Conservation (phyloP, 1,140 invertebrate genomes). For the Cryptotermes secundus region DNA sequence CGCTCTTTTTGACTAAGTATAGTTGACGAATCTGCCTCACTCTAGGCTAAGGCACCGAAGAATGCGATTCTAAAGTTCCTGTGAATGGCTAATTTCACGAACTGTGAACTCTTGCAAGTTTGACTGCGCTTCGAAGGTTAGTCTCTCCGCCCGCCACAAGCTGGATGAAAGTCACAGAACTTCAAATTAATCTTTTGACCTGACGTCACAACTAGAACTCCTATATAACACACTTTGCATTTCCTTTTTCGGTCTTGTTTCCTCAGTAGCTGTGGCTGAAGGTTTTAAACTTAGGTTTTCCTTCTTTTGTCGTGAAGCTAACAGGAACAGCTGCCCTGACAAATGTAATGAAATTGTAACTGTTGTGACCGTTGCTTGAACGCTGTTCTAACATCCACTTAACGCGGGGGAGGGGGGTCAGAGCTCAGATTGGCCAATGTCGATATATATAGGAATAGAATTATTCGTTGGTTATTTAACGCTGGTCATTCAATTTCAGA, state of each 20-base stretch:
- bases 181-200: not conserved
- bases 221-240: not conserved
- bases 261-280: not conserved
- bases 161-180: not conserved
- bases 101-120: not conserved
- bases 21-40: not conserved
- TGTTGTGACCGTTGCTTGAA: not conserved
- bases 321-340: not conserved
- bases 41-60: not conserved
- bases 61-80: not conserved
- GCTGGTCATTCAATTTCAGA: too few species aligned
- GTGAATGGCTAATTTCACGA: conserved; percentile 7
- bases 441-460: too few species aligned
- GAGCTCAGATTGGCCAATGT: too few species aligned
- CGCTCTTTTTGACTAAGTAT: not conserved
- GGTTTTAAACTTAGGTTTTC: not conserved
- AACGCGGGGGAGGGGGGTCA: too few species aligned
- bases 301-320: not conserved
- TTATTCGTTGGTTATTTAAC: too few species aligned
- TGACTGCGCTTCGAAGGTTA: not conserved
- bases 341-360: not conserved
- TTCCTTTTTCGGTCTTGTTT: not conserved
- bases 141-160: not conserved
- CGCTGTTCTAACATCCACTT: too few species aligned
- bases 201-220: not conserved